phyloP scores from a whole-genome alignment of 1,140 invertebrate species.

The Orius insidiosus region DNA sequence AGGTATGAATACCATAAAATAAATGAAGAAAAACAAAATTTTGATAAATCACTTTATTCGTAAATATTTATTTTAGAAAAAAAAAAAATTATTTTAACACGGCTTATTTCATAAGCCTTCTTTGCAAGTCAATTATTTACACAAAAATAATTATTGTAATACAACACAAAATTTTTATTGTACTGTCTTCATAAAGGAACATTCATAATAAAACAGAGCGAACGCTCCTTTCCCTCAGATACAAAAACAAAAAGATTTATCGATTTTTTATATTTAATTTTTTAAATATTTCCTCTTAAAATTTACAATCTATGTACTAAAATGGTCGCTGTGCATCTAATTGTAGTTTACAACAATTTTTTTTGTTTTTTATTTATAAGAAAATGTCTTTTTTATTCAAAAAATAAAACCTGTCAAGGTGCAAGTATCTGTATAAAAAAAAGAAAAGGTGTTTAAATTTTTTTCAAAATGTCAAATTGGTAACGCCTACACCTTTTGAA shows the following conservation, averaged over 20 bases:
- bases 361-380: not conserved
- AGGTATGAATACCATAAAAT: too few species aligned
- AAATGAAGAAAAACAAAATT: too few species aligned
- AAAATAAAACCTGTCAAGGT: conserved; percentile 8
- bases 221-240: not conserved
- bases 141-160: too few species aligned
- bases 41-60: too few species aligned
- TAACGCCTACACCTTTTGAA: conserved; percentile 9
- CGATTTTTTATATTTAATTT: conserved; percentile 5
- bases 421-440: conserved; percentile 4
- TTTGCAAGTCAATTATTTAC: too few species aligned
- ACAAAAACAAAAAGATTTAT: conserved; percentile 3
- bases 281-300: conserved; percentile 4
- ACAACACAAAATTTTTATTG: too few species aligned
- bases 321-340: conserved; percentile 10
- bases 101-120: too few species aligned
- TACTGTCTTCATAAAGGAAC: too few species aligned
- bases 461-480: not conserved
- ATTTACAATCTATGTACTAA: conserved; percentile 10
- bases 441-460: not conserved
- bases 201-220: too few species aligned
- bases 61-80: too few species aligned
- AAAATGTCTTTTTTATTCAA: not conserved
- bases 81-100: too few species aligned
- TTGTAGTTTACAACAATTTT: not conserved